Percentiles rank a stretch among this genome's conserved stretches.
Conservation (phyloP, 2,797 vertebrate species). For the Gorsachius magnificus region DNA sequence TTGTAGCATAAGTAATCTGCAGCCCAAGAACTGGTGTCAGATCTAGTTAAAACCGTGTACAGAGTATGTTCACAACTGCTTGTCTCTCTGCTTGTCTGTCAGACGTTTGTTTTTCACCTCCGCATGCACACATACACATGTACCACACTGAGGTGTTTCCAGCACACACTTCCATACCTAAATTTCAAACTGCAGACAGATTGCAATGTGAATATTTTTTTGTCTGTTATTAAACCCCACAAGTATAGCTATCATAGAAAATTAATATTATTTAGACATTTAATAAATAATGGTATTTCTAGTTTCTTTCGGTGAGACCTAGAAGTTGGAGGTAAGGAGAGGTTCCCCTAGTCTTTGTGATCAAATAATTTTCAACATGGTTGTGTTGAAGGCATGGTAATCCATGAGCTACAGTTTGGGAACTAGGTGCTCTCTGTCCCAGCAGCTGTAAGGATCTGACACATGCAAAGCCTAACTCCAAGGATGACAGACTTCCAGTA, state of each 20-base stretch:
- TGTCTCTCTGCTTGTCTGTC: background rate
- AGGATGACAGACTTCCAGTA: background rate
- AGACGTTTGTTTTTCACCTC: background rate
- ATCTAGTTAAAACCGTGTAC: background rate
- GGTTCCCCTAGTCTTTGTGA: background rate
- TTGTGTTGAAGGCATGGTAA: background rate
- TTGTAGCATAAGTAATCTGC: background rate
- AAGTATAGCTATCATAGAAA: background rate
- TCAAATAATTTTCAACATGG: background rate
- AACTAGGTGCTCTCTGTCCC: background rate
- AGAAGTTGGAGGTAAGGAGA: background rate
- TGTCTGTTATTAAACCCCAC: background rate
- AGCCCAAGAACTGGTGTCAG: background rate
- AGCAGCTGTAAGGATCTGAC: background rate
- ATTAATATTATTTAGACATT: background rate
- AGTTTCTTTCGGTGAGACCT: background rate
- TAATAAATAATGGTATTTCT: background rate
- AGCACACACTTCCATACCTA: background rate
- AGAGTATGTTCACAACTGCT: background rate
- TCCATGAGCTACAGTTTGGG: background rate
- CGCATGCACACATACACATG: too few relatives aligned
- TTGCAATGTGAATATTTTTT: background rate
- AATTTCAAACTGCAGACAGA: background rate
- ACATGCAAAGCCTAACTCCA: background rate
- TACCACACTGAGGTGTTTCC: background rate